A percentile compares a stretch with the other conserved stretches of the same genome.
These are phyloP conservation scores for Amblyjoppa fuscipennis DNA, from an alignment of 2,888 invertebrate genomes.

Conservation along the genomic window DNA sequence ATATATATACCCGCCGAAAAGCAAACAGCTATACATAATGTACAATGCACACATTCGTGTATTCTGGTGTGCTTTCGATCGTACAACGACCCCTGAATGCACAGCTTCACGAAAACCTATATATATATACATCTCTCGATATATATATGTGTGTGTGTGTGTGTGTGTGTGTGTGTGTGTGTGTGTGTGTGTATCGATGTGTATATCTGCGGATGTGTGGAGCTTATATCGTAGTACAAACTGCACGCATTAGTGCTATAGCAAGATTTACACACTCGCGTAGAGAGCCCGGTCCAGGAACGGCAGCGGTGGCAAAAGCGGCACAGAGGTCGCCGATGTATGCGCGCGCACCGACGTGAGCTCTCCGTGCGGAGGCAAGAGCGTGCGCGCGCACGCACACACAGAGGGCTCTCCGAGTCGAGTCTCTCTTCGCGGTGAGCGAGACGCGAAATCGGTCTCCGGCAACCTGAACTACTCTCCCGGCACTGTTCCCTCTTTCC, in stretches of 20 bases:
- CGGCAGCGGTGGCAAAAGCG: slow-evolving; percentile 18
- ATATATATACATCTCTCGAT: not conserved
- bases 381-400: not conserved
- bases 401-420: slow-evolving; percentile 72
- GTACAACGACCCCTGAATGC: slow-evolving; percentile 52
- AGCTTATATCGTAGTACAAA: not conserved
- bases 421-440: slow-evolving; percentile 67
- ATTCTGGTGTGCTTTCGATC: slow-evolving; percentile 40
- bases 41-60: slow-evolving; percentile 14
- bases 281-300: slow-evolving; percentile 20
- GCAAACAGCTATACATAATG: not conserved
- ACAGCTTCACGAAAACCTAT: slow-evolving; percentile 33
- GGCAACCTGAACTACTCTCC: slow-evolving; percentile 72
- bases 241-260: slow-evolving; percentile 19
- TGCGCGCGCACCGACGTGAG: slow-evolving; percentile 28
- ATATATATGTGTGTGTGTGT: not conserved
- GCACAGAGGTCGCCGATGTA: not conserved
- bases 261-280: slow-evolving; percentile 8
- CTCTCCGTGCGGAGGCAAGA: slow-evolving; percentile 12
- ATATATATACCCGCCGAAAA: not conserved
- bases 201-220: not conserved
- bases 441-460: slow-evolving; percentile 72
- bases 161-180: no score
- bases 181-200: no score
- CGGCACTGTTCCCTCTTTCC: slow-evolving; percentile 40